These are phyloP conservation scores for Choristoneura fumiferana DNA, from an alignment of 1,140 invertebrate genomes.

Conservation along the genomic window DNA sequence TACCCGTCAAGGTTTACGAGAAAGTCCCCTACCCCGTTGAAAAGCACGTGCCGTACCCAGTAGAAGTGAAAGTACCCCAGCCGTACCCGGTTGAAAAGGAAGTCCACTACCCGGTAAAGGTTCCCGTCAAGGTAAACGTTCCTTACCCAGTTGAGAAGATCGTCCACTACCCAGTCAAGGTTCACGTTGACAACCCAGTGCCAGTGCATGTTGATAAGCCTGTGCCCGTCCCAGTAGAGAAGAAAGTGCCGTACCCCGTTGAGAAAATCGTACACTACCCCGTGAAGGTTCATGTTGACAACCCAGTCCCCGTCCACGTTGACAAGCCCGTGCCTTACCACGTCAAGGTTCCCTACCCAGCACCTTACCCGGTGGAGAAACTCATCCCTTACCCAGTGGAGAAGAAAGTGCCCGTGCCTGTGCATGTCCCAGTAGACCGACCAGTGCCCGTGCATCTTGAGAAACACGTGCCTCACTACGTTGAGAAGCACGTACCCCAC, in stretches of 20 bases:
- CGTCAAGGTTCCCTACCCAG: conserved; percentile 80
- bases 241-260: conserved; percentile 82
- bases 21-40: conserved; percentile 80
- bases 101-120: conserved; percentile 83
- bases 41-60: conserved; percentile 83
- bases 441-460: conserved; percentile 80
- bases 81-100: conserved; percentile 87
- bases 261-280: conserved; percentile 81
- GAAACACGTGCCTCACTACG: conserved; percentile 81
- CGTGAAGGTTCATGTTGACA: conserved; percentile 81
- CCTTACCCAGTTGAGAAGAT: conserved; percentile 86
- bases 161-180: conserved; percentile 85
- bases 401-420: conserved; percentile 80
- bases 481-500: conserved; percentile 81
- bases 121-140: conserved; percentile 83
- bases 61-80: conserved; percentile 83
- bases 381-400: conserved; percentile 80
- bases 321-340: conserved; percentile 80
- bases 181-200: conserved; percentile 82
- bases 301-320: conserved; percentile 80
- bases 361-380: conserved; percentile 80
- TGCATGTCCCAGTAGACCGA: conserved; percentile 80
- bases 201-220: conserved; percentile 82
- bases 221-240: conserved; percentile 79
- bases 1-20: conserved; percentile 84